Evolutionary conservation across 2,113 vertebrate species (phyloP).

Genomic region (Oryzias celebensis): DNA sequence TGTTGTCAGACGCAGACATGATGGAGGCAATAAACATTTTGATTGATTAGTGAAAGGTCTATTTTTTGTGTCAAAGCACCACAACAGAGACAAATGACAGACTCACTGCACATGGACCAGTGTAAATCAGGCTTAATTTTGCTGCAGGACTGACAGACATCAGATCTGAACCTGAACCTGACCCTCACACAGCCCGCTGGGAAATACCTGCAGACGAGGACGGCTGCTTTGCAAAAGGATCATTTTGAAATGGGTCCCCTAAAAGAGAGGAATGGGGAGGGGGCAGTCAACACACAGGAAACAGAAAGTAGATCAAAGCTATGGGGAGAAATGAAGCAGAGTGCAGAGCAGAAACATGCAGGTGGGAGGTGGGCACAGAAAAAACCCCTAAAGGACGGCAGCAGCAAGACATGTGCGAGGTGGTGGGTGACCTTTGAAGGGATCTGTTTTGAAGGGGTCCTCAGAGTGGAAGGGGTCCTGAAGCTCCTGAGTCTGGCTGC

Average conservation of each 20-base stretch:
- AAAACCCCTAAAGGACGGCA: not conserved
- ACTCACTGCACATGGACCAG: no score
- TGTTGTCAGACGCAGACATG: no score
- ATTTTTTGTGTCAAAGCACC: no score
- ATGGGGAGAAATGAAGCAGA: not conserved
- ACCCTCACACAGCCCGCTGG: not conserved
- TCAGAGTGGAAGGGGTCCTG: conserved; percentile 94
- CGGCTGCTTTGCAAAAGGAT: conserved; percentile 89
- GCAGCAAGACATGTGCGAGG: not conserved
- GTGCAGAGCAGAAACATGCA: conserved; percentile 1
- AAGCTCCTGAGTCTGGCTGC: conserved; percentile 82
- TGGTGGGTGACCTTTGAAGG: conserved; percentile 84
- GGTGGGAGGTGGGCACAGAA: not conserved
- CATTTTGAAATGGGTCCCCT: conserved; percentile 93
- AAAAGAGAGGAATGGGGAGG: conserved; percentile 36
- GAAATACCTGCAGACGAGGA: conserved; percentile 82
- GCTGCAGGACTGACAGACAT: no score
- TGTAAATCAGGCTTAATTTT: no score
- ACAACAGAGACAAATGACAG: no score
- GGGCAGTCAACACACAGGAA: conserved; percentile 33
- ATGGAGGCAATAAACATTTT: no score
- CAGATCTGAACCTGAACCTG: not conserved
- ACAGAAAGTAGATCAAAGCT: conserved; percentile 19
- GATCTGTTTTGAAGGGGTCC: conserved; percentile 95
- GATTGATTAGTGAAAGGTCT: no score